These are phyloP conservation scores for Paraplagusia blochii DNA, from an alignment of 2,113 vertebrate genomes.

Conservation along the genomic window DNA sequence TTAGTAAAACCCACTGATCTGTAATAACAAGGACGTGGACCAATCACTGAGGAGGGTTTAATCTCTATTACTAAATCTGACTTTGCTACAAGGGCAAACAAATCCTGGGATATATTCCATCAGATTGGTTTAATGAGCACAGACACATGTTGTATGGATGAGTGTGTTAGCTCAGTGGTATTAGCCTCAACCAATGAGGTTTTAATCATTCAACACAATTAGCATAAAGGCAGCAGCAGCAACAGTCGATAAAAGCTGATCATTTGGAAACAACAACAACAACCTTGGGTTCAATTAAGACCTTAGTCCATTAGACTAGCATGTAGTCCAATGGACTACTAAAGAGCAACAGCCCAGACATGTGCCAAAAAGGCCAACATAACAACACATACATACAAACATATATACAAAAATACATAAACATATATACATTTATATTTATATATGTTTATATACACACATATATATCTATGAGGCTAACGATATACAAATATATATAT, in stretches of 20 bases:
- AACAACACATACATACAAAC: too few species aligned
- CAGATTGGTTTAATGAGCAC: slow-evolving; percentile 14
- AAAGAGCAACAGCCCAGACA: too few species aligned
- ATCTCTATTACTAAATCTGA: slow-evolving; percentile 8
- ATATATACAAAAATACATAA: too few species aligned
- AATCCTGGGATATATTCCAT: neutral
- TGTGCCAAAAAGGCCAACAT: too few species aligned
- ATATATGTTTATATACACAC: too few species aligned
- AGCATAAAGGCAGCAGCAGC: slow-evolving; percentile 52
- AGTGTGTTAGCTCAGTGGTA: slow-evolving; percentile 28
- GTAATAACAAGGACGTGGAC: slow-evolving; percentile 2
- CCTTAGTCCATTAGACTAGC: slow-evolving; percentile 24
- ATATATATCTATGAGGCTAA: too few species aligned
- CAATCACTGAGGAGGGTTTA: slow-evolving; percentile 19
- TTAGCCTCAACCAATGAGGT: slow-evolving; percentile 30
- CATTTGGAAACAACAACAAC: slow-evolving; percentile 64
- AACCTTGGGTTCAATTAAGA: slow-evolving; percentile 42
- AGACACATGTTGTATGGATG: slow-evolving; percentile 18
- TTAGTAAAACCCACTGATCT: slow-evolving; percentile 53
- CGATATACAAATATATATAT: too few species aligned
- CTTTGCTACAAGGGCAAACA: slow-evolving; percentile 18
- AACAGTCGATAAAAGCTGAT: slow-evolving; percentile 25
- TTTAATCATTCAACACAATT: slow-evolving; percentile 62
- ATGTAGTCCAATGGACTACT: slow-evolving; percentile 9
- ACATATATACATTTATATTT: too few species aligned